Percentiles rank a stretch among this genome's conserved stretches.
phyloP scores from a whole-genome alignment of 2,113 vertebrate species.

The Cochlearius cochlearius region DNA sequence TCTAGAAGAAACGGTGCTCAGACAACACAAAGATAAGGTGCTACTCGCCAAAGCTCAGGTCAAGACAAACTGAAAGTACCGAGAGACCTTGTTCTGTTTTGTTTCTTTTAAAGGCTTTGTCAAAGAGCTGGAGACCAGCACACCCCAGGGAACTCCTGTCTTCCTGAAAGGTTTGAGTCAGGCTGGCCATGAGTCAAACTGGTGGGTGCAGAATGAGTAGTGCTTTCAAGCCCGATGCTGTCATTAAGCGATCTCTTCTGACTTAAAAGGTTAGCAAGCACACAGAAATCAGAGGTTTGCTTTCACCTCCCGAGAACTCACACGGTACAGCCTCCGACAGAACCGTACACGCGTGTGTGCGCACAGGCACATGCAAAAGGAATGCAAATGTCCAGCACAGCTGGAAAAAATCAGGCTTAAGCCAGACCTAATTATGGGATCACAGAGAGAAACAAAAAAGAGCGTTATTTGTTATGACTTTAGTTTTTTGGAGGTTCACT shows the following conservation, averaged over 20 bases:
- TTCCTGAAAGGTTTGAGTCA: not conserved
- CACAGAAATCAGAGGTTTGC: constrained; percentile 3
- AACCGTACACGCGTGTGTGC: not conserved
- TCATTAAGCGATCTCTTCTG: not conserved
- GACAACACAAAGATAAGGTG: not conserved
- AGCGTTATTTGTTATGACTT: not conserved
- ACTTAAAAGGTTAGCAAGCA: constrained; percentile 3
- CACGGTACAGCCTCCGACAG: not conserved
- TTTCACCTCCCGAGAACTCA: not conserved
- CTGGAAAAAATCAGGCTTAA: not conserved
- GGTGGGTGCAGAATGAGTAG: not conserved
- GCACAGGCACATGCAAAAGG: not conserved
- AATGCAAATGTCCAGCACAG: not conserved
- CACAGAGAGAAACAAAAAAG: not conserved
- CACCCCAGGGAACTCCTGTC: not conserved
- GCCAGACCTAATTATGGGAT: not conserved
- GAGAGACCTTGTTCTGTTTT: not conserved
- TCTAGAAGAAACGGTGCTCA: not conserved
- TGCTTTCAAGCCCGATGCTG: not conserved
- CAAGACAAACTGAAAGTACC: not conserved
- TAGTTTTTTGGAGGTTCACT: not conserved
- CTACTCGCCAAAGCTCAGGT: not conserved
- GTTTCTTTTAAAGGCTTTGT: not conserved
- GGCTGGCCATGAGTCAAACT: not conserved
- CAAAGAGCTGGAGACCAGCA: not conserved